Evolutionary conservation across 2,113 vertebrate genomes (phyloP).

Genomic region (Chaetura pelagica): DNA sequence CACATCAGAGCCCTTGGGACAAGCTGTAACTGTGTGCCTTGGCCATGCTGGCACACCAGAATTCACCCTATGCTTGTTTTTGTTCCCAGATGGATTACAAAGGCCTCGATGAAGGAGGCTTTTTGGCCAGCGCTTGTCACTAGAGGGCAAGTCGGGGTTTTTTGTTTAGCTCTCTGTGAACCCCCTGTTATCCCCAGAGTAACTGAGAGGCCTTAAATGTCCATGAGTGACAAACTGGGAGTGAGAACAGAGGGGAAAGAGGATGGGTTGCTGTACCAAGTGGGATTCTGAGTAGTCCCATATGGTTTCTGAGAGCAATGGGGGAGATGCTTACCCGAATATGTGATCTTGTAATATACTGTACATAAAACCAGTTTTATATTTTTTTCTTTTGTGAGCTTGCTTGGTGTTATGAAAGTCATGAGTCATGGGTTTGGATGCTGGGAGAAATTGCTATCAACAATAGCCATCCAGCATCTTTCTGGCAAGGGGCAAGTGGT

Average conservation of each 20-base stretch:
- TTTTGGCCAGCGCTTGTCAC: neutral
- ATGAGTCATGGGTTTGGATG: neutral
- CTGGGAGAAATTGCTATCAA: neutral
- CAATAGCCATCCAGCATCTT: neutral
- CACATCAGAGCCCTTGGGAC: neutral
- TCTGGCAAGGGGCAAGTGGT: neutral
- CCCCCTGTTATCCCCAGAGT: neutral
- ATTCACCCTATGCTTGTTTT: neutral
- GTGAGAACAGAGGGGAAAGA: neutral
- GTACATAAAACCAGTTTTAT: neutral
- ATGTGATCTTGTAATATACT: neutral
- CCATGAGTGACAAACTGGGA: neutral
- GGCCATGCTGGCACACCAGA: neutral
- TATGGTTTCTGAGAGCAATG: neutral
- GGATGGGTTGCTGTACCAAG: neutral
- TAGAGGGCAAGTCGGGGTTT: neutral
- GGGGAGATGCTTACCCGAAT: neutral
- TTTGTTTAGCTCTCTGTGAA: neutral
- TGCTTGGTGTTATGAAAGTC: neutral
- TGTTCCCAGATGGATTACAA: neutral
- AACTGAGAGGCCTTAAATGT: neutral
- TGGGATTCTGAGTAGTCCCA: neutral
- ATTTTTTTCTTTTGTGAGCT: neutral
- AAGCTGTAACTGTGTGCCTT: neutral
- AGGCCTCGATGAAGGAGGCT: neutral